These are phyloP conservation scores for Cephalopterus ornatus DNA, from an alignment of 2,113 vertebrate genomes.

Conservation along the genomic window DNA sequence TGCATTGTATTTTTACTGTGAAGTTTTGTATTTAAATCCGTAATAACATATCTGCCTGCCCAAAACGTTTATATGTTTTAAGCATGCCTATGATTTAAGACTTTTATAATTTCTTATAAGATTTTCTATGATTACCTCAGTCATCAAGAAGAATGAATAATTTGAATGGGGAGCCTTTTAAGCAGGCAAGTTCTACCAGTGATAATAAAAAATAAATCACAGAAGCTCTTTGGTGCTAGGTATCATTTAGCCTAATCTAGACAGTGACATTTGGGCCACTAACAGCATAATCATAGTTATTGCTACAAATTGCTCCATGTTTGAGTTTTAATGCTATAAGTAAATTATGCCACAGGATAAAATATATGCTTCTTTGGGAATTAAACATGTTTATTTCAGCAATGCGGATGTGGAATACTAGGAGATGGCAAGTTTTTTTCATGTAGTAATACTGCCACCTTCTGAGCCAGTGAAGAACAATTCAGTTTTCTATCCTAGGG, in stretches of 20 bases:
- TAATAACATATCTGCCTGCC: neutral
- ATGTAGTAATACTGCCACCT: slow-evolving; percentile 92
- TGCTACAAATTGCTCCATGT: slow-evolving; percentile 81
- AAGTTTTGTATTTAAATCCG: slow-evolving; percentile 35
- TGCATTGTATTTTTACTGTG: neutral
- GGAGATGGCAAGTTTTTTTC: slow-evolving; percentile 57
- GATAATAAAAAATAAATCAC: slow-evolving; percentile 79
- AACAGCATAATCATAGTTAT: slow-evolving; percentile 80
- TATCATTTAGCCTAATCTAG: slow-evolving; percentile 78
- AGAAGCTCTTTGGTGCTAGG: slow-evolving; percentile 69
- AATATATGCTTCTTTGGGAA: slow-evolving; percentile 80
- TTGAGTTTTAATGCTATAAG: slow-evolving; percentile 83
- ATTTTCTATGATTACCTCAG: slow-evolving; percentile 48
- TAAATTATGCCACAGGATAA: slow-evolving; percentile 81
- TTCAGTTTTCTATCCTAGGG: neutral
- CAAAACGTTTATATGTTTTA: slow-evolving; percentile 18
- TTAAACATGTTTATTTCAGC: slow-evolving; percentile 82
- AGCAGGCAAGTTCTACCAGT: slow-evolving; percentile 64
- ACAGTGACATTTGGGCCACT: slow-evolving; percentile 77
- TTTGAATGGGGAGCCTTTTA: slow-evolving; percentile 65
- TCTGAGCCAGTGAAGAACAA: slow-evolving; percentile 76
- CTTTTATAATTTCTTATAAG: slow-evolving; percentile 38
- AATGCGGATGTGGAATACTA: slow-evolving; percentile 20
- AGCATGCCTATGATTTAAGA: slow-evolving; percentile 38
- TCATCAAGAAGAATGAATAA: slow-evolving; percentile 43